phyloP scores from a whole-genome alignment of 2,113 vertebrate genomes.

The Poeciliopsis occidentalis region DNA sequence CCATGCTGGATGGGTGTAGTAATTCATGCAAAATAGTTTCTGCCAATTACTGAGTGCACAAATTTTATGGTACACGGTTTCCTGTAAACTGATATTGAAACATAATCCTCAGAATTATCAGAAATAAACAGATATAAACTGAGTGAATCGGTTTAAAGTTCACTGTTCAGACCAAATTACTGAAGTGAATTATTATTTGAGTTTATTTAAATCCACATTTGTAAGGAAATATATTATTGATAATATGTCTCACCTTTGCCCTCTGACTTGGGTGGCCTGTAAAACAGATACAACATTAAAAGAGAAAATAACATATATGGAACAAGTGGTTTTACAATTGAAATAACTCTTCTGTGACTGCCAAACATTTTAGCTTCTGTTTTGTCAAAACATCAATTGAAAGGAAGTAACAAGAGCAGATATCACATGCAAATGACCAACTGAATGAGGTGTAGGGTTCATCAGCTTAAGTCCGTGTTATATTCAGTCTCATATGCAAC shows the following conservation, averaged over 20 bases:
- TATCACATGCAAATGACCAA: background rate
- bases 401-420: background rate
- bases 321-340: background rate
- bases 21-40: background rate
- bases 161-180: background rate
- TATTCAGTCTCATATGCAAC: background rate
- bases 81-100: background rate
- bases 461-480: background rate
- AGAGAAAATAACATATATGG: background rate
- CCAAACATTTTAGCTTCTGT: background rate
- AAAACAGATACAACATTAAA: slow-evolving; percentile 19
- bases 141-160: background rate
- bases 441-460: background rate
- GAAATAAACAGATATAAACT: background rate
- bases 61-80: background rate
- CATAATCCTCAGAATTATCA: background rate
- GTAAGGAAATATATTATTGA: background rate
- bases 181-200: background rate
- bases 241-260: slow-evolving; percentile 69
- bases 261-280: slow-evolving; percentile 71
- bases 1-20: background rate
- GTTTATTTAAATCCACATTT: background rate
- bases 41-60: background rate
- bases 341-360: background rate
- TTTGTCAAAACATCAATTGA: background rate